Evolutionary conservation across 64 coral and sea anemone genomes (phyloP).

Genomic region (Pachyseris speciosa): DNA sequence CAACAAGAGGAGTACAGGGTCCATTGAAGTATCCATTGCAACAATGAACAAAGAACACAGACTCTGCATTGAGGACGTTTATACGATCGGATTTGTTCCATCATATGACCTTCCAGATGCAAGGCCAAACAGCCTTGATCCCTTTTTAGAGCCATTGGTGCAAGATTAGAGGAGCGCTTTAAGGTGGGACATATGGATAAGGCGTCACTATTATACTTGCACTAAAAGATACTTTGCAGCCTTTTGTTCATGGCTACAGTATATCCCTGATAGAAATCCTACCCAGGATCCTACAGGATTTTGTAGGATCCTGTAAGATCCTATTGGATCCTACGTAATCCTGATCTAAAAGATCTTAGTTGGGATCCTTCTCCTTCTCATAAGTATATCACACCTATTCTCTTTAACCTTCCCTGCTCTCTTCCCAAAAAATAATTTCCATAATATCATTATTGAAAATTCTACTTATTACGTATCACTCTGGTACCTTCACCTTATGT

Average conservation of each 20-base stretch:
- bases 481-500: background rate
- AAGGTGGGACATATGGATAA: slow-evolving; percentile 28
- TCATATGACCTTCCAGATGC: slow-evolving; percentile 73
- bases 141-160: slow-evolving; percentile 74
- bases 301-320: background rate
- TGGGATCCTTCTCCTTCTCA: no score
- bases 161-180: slow-evolving; percentile 70
- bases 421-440: no score
- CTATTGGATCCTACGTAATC: no score
- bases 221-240: slow-evolving; percentile 18
- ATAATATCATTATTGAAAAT: no score
- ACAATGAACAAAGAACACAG: slow-evolving; percentile 1
- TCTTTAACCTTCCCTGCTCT: no score
- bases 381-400: no score
- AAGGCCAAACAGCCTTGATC: slow-evolving; percentile 74
- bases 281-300: slow-evolving; percentile 26
- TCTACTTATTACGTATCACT: background rate
- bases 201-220: background rate
- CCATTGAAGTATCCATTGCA: slow-evolving; percentile 1
- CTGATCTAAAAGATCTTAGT: no score
- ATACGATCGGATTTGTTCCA: slow-evolving; percentile 79
- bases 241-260: slow-evolving; percentile 5
- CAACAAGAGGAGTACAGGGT: background rate
- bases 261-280: background rate
- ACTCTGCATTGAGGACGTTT: slow-evolving; percentile 55